Conservation (phyloP, 2,113 vertebrate species). For the Neodon shergylaensis region DNA sequence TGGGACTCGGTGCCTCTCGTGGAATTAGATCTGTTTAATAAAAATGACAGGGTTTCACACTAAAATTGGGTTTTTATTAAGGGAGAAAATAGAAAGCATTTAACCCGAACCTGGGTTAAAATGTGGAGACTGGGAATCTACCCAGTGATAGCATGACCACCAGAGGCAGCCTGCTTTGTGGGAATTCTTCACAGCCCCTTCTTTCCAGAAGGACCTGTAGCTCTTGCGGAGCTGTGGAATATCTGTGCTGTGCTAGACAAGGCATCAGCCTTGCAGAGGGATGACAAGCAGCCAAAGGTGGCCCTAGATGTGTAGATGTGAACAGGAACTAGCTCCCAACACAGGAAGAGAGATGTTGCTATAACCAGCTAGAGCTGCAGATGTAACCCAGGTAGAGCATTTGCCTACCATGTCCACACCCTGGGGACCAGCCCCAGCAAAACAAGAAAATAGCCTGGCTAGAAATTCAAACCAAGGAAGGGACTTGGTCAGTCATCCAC, state of each 20-base stretch:
- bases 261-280: background rate
- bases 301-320: background rate
- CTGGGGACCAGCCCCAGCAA: too few species aligned
- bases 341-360: background rate
- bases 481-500: too few species aligned
- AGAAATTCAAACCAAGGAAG: background rate
- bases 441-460: background rate
- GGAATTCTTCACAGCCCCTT: background rate
- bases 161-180: background rate
- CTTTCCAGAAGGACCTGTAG: background rate
- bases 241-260: fast-evolving
- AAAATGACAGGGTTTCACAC: constrained; percentile 3
- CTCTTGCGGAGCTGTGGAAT: background rate
- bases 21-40: background rate
- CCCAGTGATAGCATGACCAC: background rate
- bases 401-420: background rate
- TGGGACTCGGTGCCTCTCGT: background rate
- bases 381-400: background rate
- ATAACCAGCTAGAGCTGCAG: too few species aligned
- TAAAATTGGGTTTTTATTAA: background rate
- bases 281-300: background rate
- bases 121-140: background rate
- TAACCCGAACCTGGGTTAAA: background rate
- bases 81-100: background rate
- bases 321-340: background rate